Base-by-base conservation (phyloP, 2,797 vertebrate genomes). In the Hylomyscus alleni region DNA sequence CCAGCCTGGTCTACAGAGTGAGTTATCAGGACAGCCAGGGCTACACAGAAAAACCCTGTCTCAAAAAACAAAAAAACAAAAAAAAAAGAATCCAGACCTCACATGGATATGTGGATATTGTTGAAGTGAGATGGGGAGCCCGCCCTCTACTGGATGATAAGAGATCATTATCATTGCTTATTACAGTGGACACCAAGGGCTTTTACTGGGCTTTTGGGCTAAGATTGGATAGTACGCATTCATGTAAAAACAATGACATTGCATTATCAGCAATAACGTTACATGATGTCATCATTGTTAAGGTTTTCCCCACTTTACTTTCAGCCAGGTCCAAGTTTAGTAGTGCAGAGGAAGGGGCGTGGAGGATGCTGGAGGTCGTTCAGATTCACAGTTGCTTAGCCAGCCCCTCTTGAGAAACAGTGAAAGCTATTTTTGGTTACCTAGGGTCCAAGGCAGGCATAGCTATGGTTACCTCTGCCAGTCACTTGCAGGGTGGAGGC, bases 401-500 rank as follows among this genome's bases (percentile, higher is more conserved):
- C 81, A 73, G 52, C 20, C 15, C 44, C 19, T 84, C 2, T 72
- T 58, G 72, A 89, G 86, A 95, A 93, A 75, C 8, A 76, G 52
- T 22, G 31, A 56, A 44, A 69, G 65, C 54, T 56, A 7, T 14
- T 88, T 75, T 14, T 31, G 90, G 88, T 50, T 47, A 7, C 73
- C 44, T 69, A 12, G 47, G 47, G 60, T 44, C 29, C 15, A 1
- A 65, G 84, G 13, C 90, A 1, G 31, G 3, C 40, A 3, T 56
- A 50, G 72, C 62, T 29, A 26, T 12, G 44, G 20, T n/a, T 0
- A 4, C 65, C 77, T 91, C 62, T 29, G 24, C 31, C 73, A 56
- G 37, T 50, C 60, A 31, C 9, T 24, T 54, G 52, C 50, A 7
- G 19, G 14, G 7, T 60, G 44, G 62, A 67, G 76, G 29, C 26